Evolutionary conservation across 2,888 invertebrate species (phyloP), one percentile per base, ranked within the genome.

Genomic region (Sphaerophoria rueppellii): DNA sequence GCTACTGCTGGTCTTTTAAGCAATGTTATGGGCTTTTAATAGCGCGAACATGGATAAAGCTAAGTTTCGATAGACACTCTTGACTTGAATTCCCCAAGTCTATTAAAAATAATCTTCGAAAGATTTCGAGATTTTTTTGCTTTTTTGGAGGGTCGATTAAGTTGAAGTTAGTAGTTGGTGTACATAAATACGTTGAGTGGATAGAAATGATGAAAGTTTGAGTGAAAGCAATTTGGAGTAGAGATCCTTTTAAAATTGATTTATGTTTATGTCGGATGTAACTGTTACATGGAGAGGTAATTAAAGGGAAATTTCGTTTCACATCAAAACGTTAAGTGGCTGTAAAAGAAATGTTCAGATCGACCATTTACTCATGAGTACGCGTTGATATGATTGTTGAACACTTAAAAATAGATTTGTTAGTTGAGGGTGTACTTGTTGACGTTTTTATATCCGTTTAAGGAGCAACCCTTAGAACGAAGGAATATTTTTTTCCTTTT

Each of bases 1-100:
- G 43, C 43, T 43, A 9, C 40, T 61, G 43, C 35, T 35, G 57
- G 72, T 71, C 75, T 48, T 76, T 55, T 54, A 67, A 76, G 60
- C 67, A 12, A 43, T 43, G 70, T 75, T 81, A 76, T 81, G 24
- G 65, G 52, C 40, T 60, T 82, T 82, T 72, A 60, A 82, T 72
- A 71, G 77, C 46, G 32, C 54, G 55, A 70, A 40, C 65, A 46
- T 24, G 60, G 74, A 75, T 73, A 77, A 55, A 63, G 54, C 57
- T 35, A 63, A 65, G 43, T 75, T 75, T 72, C 61, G 32, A 79
- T 57, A 57, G 35, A 61, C 74, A 65, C n/a, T 24, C 24, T 40
- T 63, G 32, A 54, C 6, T 43, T 7, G 48, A 46, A 57, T 24
- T 43, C 43, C 24, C 14, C 16, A 43, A 78, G 61, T 77, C 37